Evolutionary conservation across 2,113 vertebrate genomes (phyloP).

Genomic region (Grammomys dolichurus): DNA sequence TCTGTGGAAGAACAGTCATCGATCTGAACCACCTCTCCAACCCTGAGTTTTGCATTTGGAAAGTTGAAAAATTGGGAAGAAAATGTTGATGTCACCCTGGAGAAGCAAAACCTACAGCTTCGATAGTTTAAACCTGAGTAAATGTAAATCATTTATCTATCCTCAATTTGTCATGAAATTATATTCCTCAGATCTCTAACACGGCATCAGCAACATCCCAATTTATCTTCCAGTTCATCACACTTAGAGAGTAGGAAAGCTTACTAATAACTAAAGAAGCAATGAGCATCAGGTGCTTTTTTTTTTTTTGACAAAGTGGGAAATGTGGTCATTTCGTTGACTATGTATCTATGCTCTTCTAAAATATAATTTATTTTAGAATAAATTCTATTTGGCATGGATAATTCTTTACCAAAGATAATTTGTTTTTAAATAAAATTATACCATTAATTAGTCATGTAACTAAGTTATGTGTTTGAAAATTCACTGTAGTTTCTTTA

Average conservation of each 20-base stretch:
- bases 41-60: neutral
- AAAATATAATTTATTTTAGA: conserved; percentile 37
- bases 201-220: neutral
- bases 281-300: neutral
- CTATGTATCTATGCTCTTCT: neutral
- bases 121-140: neutral
- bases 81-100: conserved; percentile 2
- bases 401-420: neutral
- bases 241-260: neutral
- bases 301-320: neutral
- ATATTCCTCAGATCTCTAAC: neutral
- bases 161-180: neutral
- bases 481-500: neutral
- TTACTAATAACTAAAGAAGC: neutral
- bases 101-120: neutral
- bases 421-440: neutral
- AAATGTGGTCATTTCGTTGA: neutral
- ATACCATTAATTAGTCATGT: neutral
- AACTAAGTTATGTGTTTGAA: neutral
- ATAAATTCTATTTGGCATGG: neutral
- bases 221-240: neutral
- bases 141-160: neutral
- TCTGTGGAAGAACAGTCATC: neutral
- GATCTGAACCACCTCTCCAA: neutral
- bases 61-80: conserved; percentile 13